Evolutionary conservation across 2,888 invertebrate genomes (phyloP).

Genomic region (Lasius fuliginosus): DNA sequence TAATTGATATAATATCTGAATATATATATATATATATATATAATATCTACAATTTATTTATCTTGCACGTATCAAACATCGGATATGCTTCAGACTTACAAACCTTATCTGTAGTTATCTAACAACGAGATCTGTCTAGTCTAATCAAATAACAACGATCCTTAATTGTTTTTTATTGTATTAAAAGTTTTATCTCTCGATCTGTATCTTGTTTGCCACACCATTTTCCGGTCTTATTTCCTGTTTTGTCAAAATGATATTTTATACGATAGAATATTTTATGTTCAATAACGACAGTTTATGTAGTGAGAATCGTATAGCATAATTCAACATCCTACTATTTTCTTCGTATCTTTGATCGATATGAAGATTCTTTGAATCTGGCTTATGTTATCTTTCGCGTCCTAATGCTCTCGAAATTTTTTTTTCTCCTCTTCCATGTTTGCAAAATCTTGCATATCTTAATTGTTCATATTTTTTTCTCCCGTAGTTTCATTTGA

Average conservation of each 20-base stretch:
- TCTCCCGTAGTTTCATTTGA: not conserved
- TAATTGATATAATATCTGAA: not conserved
- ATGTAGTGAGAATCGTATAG: not conserved
- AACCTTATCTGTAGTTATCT: not conserved
- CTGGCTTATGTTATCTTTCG: not conserved
- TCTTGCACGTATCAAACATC: not conserved
- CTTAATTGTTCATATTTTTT: not conserved
- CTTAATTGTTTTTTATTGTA: constrained; percentile 29
- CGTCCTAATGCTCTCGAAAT: not conserved
- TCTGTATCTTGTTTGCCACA: not conserved
- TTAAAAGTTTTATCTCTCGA: not conserved
- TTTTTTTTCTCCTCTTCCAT: not conserved
- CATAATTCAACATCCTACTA: not conserved
- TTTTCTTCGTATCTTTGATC: not conserved
- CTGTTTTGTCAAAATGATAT: not conserved
- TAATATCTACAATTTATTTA: not conserved
- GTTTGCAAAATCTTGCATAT: not conserved
- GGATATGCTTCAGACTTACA: not conserved
- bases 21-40: not conserved
- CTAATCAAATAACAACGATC: not conserved
- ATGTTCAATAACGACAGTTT: not conserved
- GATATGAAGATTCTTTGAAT: not conserved
- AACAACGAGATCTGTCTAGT: too few relatives aligned
- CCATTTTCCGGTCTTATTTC: not conserved
- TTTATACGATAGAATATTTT: not conserved